Percentiles rank a stretch among this genome's conserved stretches.
Conservation (phyloP, 2,888 invertebrate species). For the Erpobdella octoculata region DNA sequence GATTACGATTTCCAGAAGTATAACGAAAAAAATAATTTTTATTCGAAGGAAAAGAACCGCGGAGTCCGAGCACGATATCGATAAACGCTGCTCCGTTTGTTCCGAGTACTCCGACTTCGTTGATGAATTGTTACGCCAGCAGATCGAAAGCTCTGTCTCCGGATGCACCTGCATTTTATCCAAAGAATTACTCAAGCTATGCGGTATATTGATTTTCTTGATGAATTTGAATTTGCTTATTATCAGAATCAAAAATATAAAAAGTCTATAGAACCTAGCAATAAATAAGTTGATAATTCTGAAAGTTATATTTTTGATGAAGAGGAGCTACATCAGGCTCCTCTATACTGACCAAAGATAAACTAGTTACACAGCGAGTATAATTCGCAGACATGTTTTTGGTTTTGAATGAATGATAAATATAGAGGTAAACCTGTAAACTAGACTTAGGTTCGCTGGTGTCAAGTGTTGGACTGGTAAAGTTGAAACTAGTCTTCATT, state of each 20-base stretch:
- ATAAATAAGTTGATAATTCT: too few species aligned
- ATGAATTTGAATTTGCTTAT: background rate
- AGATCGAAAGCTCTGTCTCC: conserved; percentile 19
- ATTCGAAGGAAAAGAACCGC: background rate
- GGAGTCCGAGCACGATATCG: background rate
- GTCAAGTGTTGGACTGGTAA: too few species aligned
- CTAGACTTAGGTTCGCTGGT: too few species aligned
- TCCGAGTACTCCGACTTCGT: background rate
- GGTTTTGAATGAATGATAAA: too few species aligned
- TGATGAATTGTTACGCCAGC: background rate
- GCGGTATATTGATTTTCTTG: background rate
- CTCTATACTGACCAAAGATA: too few species aligned
- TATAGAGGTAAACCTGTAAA: too few species aligned
- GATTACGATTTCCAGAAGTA: background rate
- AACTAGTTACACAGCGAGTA: too few species aligned
- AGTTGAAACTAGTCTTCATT: too few species aligned
- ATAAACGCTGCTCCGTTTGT: background rate
- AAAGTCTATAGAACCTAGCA: too few species aligned
- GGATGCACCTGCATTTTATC: conserved; percentile 24
- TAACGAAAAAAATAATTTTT: background rate
- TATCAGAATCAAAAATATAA: background rate
- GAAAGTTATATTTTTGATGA: too few species aligned
- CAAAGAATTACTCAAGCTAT: conserved; percentile 9
- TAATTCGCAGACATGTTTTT: too few species aligned
- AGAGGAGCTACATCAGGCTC: too few species aligned